Evolutionary conservation across 2,113 vertebrate genomes (phyloP), one percentile per base, ranked within the genome.

Genomic region (Pristiophorus japonicus): DNA sequence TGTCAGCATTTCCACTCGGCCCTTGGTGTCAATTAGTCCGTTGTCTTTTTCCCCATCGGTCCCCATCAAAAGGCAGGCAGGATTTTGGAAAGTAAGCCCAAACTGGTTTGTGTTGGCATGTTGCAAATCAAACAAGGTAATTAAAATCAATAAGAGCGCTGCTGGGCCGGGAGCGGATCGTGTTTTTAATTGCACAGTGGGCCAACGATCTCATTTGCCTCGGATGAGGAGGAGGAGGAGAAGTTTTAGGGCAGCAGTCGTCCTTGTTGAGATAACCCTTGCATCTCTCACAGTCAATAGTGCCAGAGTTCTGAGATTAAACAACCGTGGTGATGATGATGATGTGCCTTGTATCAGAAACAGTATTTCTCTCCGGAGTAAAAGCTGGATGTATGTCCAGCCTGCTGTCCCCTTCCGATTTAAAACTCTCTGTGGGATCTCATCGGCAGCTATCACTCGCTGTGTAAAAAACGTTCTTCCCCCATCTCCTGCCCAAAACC

Each of bases 91-190:
- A 92, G 34, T 92, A 20, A 92, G 59, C 59, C 59, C 88, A 65
- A 63, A 63, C n/a, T 63, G 59, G 88, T 92, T 92, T 63, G n/a
- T 92, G 88, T 92, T 92, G 88, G 51, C 59, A 65, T 38, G 88
- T 62, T 20, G 34, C 59, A 63, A 92, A 92, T 65, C 65, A 92
- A 92, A 63, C 88, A 2, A 62, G 55, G 88, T 92, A 65, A 92
- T 92, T 92, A 92, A 38, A 63, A 38, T 92, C 88, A 92, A 92
- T 63, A 92, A 92, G 88, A 38, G 34, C 7, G 34, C 59, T 38
- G 7, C 34, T 38, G 8, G 88, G 62, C 30, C n/a, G 59, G 88
- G 59, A n/a, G 20, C 59, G 8, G 55, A 63, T 92, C 34, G 3
- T 65, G 55, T 5, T 45, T 92, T 63, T 92, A 92, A 63, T 63